A percentile compares a stretch with the other conserved stretches of the same genome.
phyloP scores from a whole-genome alignment of 92 coral and sea anemone genomes.

The Porites cylindrica region DNA sequence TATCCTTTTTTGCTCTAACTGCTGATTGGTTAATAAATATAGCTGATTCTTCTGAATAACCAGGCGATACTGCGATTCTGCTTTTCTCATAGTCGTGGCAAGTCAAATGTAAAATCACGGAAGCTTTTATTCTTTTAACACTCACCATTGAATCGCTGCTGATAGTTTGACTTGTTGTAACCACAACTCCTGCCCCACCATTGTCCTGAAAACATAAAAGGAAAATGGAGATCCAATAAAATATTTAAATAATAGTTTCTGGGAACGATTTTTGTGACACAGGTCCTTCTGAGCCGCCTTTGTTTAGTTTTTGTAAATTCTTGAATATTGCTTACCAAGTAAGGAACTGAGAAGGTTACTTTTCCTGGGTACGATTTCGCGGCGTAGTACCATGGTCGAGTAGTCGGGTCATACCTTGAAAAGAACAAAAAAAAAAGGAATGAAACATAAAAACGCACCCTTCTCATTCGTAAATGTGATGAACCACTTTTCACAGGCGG shows the following conservation, averaged over 20 bases:
- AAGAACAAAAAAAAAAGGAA: neutral
- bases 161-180: constrained; percentile 89
- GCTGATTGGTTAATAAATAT: no score
- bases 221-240: neutral
- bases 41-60: no score
- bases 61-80: neutral
- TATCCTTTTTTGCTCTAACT: no score
- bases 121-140: no score
- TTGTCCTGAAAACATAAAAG: constrained; percentile 58
- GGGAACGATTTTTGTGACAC: no score
- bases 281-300: no score
- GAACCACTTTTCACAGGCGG: no score
- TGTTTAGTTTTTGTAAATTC: no score
- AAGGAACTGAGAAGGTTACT: constrained; percentile 86
- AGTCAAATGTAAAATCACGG: neutral
- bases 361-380: constrained; percentile 89
- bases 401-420: constrained; percentile 85
- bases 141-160: constrained; percentile 92
- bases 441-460: no score
- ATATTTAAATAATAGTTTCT: no score
- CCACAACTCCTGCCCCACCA: constrained; percentile 91
- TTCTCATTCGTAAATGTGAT: no score
- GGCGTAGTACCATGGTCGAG: constrained; percentile 91
- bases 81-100: neutral
- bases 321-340: constrained; percentile 53